These are phyloP conservation scores for Irena cyanogastra DNA, from an alignment of 2,113 vertebrate genomes.

Conservation along the genomic window DNA sequence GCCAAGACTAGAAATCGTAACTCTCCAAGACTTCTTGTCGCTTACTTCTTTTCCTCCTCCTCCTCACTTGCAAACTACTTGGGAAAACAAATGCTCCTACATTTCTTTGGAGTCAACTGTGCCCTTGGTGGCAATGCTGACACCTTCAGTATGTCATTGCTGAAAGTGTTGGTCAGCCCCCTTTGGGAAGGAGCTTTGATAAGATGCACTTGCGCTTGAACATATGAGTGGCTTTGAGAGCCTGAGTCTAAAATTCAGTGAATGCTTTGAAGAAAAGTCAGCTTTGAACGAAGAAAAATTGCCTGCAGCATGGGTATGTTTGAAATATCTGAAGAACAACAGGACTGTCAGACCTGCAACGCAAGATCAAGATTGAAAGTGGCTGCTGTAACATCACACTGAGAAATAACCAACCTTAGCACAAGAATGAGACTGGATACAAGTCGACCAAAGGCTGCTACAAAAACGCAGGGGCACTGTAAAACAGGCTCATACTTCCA, in stretches of 20 bases:
- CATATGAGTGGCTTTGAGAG: neutral
- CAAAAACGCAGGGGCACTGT: neutral
- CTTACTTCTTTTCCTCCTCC: neutral
- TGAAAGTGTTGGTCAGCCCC: neutral
- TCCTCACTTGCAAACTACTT: neutral
- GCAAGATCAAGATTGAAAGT: neutral
- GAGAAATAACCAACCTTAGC: neutral
- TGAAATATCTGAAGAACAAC: neutral
- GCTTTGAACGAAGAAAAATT: neutral
- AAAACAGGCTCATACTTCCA: neutral
- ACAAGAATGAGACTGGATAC: neutral
- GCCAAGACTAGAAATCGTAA: neutral
- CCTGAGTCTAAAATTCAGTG: neutral
- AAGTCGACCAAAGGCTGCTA: neutral
- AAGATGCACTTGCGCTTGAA: neutral
- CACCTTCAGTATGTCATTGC: neutral
- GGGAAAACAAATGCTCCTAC: neutral
- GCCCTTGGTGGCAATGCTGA: neutral
- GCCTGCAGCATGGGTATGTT: neutral
- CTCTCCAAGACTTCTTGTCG: neutral
- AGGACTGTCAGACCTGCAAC: fast-evolving
- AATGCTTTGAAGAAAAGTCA: neutral
- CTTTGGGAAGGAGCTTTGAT: neutral
- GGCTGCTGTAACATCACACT: neutral
- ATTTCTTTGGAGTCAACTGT: neutral